These are phyloP conservation scores for Petrosia ficiformis DNA, from an alignment of 37 sponge, comb jelly and placozoan species.

Conservation along the genomic window DNA sequence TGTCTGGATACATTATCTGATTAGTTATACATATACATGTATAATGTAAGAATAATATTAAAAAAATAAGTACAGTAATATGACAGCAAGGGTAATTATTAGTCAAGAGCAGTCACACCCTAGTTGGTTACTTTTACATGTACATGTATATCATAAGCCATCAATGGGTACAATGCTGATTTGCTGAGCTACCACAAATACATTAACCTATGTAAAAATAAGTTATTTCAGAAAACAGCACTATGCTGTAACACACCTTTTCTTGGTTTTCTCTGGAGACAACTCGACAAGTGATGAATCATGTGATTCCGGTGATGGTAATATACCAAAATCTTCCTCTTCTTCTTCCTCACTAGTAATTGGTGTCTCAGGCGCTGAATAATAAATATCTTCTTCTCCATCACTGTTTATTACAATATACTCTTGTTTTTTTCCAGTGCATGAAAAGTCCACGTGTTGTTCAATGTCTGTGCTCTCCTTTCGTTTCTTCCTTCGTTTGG, in stretches of 20 bases:
- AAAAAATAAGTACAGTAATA: no score
- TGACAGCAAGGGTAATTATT: no score
- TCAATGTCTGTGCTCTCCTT: neutral
- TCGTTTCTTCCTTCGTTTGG: conserved; percentile 1
- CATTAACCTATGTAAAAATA: neutral
- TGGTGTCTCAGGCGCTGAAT: conserved; percentile 47
- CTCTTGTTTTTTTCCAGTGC: neutral
- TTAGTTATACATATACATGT: no score
- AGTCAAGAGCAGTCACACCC: no score
- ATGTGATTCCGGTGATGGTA: neutral
- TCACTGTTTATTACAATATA: conserved; percentile 26
- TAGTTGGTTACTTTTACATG: no score
- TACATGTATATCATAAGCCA: no score
- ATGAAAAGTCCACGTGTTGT: neutral
- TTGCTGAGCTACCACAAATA: no score
- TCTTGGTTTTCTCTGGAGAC: neutral
- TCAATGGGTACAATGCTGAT: no score
- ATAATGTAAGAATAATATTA: no score
- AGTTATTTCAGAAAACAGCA: neutral
- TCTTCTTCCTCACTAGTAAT: neutral
- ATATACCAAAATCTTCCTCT: neutral
- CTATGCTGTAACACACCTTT: neutral
- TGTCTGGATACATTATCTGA: no score
- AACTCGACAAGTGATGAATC: neutral
- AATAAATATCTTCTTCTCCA: conserved; percentile 43